These are phyloP conservation scores for Neoaliturus tenellus DNA, from an alignment of 2,888 invertebrate genomes.

Conservation along the genomic window DNA sequence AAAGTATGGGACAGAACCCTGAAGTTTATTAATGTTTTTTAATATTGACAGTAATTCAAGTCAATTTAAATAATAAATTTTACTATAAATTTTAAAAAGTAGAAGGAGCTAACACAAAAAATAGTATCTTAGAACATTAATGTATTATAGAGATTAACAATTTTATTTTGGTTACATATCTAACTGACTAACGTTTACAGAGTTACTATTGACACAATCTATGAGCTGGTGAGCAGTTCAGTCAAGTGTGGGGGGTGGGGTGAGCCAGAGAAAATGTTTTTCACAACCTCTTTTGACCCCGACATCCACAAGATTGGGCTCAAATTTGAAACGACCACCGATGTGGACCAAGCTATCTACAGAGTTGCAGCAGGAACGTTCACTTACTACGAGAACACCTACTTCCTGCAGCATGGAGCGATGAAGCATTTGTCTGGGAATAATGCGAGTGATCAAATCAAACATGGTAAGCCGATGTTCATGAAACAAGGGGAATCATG, in stretches of 20 bases:
- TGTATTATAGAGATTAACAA: no score
- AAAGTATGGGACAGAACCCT: no score
- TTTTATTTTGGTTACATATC: no score
- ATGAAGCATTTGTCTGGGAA: conserved; percentile 76
- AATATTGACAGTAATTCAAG: no score
- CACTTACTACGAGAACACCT: conserved; percentile 88
- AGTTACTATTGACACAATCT: conserved; percentile 86
- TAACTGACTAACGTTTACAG: no score
- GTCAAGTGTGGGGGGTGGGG: conserved; percentile 85
- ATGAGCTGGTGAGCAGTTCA: conserved; percentile 80
- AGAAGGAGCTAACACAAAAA: no score
- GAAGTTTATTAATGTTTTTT: no score
- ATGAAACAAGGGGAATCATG: no score
- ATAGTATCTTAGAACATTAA: no score
- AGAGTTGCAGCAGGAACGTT: conserved; percentile 82
- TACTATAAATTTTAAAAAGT: no score
- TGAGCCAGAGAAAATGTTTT: conserved; percentile 81
- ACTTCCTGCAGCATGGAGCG: conserved; percentile 75
- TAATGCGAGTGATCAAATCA: neutral
- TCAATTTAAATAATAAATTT: no score
- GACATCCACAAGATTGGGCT: conserved; percentile 80
- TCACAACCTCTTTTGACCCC: conserved; percentile 81
- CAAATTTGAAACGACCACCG: conserved; percentile 75
- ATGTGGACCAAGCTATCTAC: conserved; percentile 79
- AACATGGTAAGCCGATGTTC: neutral